These are phyloP conservation scores for Tetheella fluctuosa DNA, from an alignment of 2,888 invertebrate species.

Conservation along the genomic window DNA sequence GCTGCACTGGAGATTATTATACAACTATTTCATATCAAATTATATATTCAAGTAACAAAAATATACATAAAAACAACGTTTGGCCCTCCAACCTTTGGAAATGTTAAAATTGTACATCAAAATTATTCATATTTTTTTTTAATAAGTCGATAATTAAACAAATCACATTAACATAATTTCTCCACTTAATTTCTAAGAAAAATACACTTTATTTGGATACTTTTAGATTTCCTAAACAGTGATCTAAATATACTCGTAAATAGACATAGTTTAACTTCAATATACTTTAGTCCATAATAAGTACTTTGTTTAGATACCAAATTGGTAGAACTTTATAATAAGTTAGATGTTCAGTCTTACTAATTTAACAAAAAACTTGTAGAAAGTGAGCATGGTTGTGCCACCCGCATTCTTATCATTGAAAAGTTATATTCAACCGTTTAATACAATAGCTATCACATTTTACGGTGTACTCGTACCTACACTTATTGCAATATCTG, in stretches of 20 bases:
- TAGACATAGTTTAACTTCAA: conserved; percentile 23
- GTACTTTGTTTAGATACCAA: conserved; percentile 66
- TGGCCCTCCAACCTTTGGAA: conserved; percentile 41
- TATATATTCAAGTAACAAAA: neutral
- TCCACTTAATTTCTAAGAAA: conserved; percentile 13
- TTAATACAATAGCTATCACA: conserved; percentile 38
- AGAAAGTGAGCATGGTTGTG: conserved; percentile 40
- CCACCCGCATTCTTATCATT: neutral
- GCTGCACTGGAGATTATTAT: neutral
- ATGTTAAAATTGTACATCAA: conserved; percentile 9
- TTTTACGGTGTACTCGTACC: conserved; percentile 47
- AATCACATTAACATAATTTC: conserved; percentile 13
- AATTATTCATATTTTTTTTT: neutral
- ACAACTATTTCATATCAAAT: neutral
- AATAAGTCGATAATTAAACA: neutral
- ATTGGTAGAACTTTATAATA: conserved; percentile 47
- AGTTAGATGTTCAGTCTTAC: conserved; percentile 70
- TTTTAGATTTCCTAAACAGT: conserved; percentile 4
- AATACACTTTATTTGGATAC: neutral
- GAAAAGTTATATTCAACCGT: neutral
- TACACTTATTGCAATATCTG: conserved; percentile 58
- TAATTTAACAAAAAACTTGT: conserved; percentile 54
- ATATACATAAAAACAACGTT: conserved; percentile 23
- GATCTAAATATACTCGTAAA: conserved; percentile 7
- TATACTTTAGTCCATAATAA: conserved; percentile 50